A percentile compares a stretch with the other conserved stretches of the same genome.
phyloP scores from a whole-genome alignment of 1,140 invertebrate species.

The Littorina saxatilis region DNA sequence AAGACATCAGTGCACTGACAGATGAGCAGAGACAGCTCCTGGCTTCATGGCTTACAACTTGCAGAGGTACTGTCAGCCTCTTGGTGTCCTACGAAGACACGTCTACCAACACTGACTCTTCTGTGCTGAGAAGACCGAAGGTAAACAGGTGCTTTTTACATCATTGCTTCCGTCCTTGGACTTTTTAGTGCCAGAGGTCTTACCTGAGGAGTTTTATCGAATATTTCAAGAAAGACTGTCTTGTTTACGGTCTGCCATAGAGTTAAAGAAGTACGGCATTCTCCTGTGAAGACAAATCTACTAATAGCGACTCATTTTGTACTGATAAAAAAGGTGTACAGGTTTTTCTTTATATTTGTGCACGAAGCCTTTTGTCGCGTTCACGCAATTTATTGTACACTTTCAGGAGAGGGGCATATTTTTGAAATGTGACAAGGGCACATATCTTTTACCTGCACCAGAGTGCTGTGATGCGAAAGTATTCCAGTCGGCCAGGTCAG shows the following conservation, averaged over 20 bases:
- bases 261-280: background rate
- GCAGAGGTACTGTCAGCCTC: background rate
- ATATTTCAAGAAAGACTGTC: background rate
- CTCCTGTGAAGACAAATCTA: background rate
- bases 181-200: background rate
- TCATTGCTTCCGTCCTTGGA: background rate
- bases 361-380: no score
- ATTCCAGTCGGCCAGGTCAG: background rate
- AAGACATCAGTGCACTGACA: background rate
- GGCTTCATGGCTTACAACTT: background rate
- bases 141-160: background rate
- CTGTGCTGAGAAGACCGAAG: background rate
- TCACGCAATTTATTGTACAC: no score
- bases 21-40: background rate
- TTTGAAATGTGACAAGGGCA: background rate
- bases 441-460: background rate
- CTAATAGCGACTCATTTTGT: background rate
- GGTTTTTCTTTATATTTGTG: no score
- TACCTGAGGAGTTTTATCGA: background rate
- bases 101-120: slow-evolving; percentile 13
- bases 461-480: background rate
- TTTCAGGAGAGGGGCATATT: background rate
- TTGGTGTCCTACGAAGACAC: background rate
- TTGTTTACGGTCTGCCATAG: background rate
- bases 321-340: no score